Evolutionary conservation across 2,797 vertebrate species (phyloP), one percentile per base, ranked within the genome.

Genomic region (Peromyscus aztecus): DNA sequence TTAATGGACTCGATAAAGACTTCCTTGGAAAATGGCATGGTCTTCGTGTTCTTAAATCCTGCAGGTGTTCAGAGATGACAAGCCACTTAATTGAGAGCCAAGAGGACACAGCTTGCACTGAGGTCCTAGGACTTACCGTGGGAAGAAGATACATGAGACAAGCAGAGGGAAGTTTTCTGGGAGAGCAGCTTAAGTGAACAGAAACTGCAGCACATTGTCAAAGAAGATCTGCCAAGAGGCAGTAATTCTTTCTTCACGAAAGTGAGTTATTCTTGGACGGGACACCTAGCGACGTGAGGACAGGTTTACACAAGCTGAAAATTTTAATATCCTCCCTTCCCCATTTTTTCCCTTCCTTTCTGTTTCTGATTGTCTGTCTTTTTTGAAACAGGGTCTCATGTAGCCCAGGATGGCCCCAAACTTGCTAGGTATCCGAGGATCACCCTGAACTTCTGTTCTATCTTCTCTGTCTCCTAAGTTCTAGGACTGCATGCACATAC

Each of bases 1-100:
- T 95, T 69, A 88, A 94, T 12, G 78, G 73, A 82, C 85, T 96
- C 49, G 65, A 69, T 46, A 84, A 87, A 97, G 85, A 95, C 46
- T 82, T 94, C 78, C 46, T 85, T 88, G 88, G 67, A 90, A 69
- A 90, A 59, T 29, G 71, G 31, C 90, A 40, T 29, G 16, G 59
- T 40, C 82, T 88, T 63, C 52, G 1, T 67, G 67, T 46, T 89
- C 94, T 91, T 95, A 78, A 43, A 83, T 31, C 49, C 88, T 86
- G 29, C 73, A 55, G 81, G 80, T 43, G 65, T 57, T 55, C 69
- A 19, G 23, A 90, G 89, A 83, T 17, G 83, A 91, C 0, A 21
- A 80, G 61, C 12, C 67, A 65, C 17, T 82, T 76, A 76, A 65
- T 3, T 77, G 63, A n/a, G 61, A 43, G 57, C 57, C 91, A 94